phyloP scores from a whole-genome alignment of 2,797 vertebrate genomes.

The Eupleurogrammus muticus region DNA sequence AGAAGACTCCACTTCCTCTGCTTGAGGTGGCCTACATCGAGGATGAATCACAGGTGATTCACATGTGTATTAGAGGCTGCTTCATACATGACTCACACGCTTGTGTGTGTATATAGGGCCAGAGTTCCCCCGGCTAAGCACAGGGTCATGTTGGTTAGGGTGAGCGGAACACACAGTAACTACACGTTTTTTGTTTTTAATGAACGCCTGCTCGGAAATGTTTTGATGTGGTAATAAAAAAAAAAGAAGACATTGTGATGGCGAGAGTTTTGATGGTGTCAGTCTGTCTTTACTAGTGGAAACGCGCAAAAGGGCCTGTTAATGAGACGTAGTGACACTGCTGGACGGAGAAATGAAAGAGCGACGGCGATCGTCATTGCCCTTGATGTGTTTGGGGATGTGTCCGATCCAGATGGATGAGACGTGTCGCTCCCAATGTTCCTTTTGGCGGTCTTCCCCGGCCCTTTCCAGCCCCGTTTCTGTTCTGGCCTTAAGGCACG shows the following conservation, averaged over 20 bases:
- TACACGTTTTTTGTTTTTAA: conserved; percentile 7
- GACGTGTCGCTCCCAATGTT: conserved; percentile 21
- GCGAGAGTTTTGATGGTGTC: neutral
- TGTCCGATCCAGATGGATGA: conserved; percentile 37
- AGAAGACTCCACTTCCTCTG: conserved; percentile 53
- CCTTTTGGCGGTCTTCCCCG: conserved; percentile 37
- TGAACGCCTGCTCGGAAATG: neutral
- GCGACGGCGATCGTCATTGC: conserved; percentile 7
- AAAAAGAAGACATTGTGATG: neutral
- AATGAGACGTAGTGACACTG: conserved; percentile 3
- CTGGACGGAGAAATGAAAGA: neutral
- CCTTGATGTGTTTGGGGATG: conserved; percentile 37
- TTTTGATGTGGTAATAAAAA: neutral
- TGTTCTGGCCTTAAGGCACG: conserved; percentile 28
- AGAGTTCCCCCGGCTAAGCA: conserved; percentile 57
- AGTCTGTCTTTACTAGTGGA: neutral
- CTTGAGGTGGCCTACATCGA: conserved; percentile 52
- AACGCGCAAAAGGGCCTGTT: neutral
- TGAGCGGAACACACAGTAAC: conserved; percentile 19
- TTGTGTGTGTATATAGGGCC: conserved; percentile 42
- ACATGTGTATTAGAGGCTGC: conserved; percentile 48
- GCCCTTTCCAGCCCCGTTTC: conserved; percentile 27
- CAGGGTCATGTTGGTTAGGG: conserved; percentile 14
- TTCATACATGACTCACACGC: conserved; percentile 65
- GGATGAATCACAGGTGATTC: conserved; percentile 73